Evolutionary conservation across 2,113 vertebrate genomes (phyloP).

Genomic region (Trichechus manatus): DNA sequence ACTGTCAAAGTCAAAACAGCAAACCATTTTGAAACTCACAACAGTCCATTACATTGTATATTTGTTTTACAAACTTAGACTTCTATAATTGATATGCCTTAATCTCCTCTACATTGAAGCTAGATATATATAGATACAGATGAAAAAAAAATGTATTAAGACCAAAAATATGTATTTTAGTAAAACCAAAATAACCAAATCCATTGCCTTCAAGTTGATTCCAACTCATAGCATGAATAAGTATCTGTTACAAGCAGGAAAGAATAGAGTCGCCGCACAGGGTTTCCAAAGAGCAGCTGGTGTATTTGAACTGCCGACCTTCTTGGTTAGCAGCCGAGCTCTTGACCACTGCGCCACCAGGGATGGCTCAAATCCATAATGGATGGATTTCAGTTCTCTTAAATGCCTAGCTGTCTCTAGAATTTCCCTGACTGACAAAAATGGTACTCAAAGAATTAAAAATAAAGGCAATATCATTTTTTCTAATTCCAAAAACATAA

Average conservation of each 20-base stretch:
- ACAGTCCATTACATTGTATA: neutral
- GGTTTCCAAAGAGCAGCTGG: too few relatives aligned
- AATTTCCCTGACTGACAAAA: constrained; percentile 42
- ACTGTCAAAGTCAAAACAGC: constrained; percentile 1
- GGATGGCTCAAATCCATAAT: constrained; percentile 19
- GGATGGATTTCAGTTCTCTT: constrained; percentile 1
- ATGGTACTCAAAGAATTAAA: neutral
- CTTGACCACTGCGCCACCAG: neutral
- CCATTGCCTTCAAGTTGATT: too few relatives aligned
- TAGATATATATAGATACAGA: neutral
- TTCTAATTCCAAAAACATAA: neutral
- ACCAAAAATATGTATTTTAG: constrained; percentile 12
- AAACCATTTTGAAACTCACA: neutral
- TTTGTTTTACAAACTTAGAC: neutral
- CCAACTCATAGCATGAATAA: too few relatives aligned
- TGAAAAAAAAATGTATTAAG: neutral
- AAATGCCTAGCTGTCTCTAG: neutral
- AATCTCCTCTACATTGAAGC: neutral
- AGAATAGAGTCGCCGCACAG: too few relatives aligned
- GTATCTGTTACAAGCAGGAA: too few relatives aligned
- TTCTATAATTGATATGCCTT: neutral
- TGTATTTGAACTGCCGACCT: too few relatives aligned
- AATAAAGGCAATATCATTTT: constrained; percentile 12
- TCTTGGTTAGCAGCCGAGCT: too few relatives aligned
- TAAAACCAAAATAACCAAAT: neutral